Evolutionary conservation across 2,888 invertebrate species (phyloP).

Genomic region (Chloromyia formosa): DNA sequence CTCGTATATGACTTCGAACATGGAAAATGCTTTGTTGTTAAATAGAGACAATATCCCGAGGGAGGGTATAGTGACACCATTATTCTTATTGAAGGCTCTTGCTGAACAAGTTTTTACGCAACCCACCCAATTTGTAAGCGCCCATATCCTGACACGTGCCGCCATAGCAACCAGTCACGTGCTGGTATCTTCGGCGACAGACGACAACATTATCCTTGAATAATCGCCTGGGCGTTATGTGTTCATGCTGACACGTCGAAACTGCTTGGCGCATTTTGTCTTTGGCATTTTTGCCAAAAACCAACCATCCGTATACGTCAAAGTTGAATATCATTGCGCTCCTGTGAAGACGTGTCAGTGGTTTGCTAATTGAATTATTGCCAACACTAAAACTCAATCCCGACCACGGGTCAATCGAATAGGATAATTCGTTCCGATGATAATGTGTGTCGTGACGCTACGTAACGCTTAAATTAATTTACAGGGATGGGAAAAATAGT

Average conservation of each 20-base stretch:
- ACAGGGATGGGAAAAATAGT: background rate
- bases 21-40: constrained; percentile 7
- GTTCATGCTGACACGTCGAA: constrained; percentile 18
- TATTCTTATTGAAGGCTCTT: background rate
- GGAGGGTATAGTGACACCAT: constrained; percentile 20
- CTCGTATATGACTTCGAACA: background rate
- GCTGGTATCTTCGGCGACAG: constrained; percentile 39
- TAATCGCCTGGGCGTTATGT: constrained; percentile 48
- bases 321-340: constrained; percentile 11
- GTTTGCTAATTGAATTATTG: constrained; percentile 43
- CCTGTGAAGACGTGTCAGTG: constrained; percentile 40
- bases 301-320: constrained; percentile 9
- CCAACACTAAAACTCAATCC: constrained; percentile 21
- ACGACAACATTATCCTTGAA: constrained; percentile 44
- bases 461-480: constrained; percentile 28
- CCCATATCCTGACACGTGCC: constrained; percentile 44
- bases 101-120: background rate
- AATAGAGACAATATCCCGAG: constrained; percentile 12
- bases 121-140: constrained; percentile 43
- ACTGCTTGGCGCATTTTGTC: constrained; percentile 3
- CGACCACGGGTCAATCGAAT: background rate
- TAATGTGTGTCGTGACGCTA: constrained; percentile 25
- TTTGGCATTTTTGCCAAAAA: background rate
- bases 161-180: constrained; percentile 46
- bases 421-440: constrained; percentile 30